These are phyloP conservation scores for Siniperca undulata DNA, from an alignment of 2,797 vertebrate species.

Conservation along the genomic window DNA sequence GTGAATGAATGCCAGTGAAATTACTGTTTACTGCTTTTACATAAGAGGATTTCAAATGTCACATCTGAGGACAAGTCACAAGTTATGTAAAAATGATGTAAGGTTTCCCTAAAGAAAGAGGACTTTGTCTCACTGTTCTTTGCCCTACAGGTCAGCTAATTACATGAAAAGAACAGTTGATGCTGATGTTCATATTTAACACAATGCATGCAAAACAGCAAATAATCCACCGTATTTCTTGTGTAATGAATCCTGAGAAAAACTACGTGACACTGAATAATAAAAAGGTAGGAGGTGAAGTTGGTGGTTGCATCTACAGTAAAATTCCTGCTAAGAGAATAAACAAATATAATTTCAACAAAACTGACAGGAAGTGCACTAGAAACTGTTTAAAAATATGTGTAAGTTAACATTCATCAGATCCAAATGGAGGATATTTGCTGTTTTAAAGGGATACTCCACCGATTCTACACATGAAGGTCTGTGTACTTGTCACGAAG, in stretches of 20 bases:
- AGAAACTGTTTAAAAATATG: neutral
- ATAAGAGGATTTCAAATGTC: neutral
- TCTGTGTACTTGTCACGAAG: neutral
- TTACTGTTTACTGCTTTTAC: constrained; percentile 2
- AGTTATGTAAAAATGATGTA: neutral
- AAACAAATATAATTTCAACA: neutral
- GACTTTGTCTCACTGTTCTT: neutral
- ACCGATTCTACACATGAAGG: neutral
- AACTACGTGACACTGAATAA: neutral
- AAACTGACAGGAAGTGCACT: neutral
- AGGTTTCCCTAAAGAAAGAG: neutral
- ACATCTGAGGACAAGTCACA: constrained; percentile 2
- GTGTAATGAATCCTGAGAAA: neutral
- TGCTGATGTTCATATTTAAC: neutral
- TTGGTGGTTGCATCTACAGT: neutral
- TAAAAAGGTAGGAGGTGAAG: neutral
- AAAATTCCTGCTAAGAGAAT: too few relatives aligned
- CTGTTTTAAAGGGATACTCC: neutral
- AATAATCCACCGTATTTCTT: neutral
- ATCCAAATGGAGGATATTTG: neutral
- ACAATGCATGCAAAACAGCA: neutral
- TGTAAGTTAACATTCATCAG: neutral
- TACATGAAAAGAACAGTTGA: neutral
- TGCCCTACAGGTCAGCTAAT: neutral
- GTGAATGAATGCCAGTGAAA: constrained; percentile 4